Conservation (phyloP, 2,888 invertebrate genomes). For the Bhutanitis thaidina region DNA sequence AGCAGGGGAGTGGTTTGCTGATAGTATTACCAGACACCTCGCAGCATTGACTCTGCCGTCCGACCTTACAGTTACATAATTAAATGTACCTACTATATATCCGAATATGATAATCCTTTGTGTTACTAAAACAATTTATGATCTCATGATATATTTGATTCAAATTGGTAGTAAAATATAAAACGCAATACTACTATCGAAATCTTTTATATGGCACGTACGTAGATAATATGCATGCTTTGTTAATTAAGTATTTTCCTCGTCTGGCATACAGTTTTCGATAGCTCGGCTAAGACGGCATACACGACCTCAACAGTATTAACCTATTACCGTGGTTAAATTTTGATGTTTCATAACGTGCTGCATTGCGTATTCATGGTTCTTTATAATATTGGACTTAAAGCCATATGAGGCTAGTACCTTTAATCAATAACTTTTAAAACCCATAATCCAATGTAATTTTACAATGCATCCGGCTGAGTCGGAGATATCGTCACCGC, state of each 20-base stretch:
- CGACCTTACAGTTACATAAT: no score
- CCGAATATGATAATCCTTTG: no score
- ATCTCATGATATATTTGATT: no score
- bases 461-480: slow-evolving; percentile 14
- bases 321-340: slow-evolving; percentile 4
- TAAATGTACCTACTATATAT: no score
- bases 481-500: slow-evolving; percentile 8
- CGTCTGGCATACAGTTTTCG: slow-evolving; percentile 7
- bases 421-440: slow-evolving; percentile 2
- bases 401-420: neutral
- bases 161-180: no score
- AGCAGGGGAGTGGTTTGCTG: no score
- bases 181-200: neutral
- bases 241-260: slow-evolving; percentile 3
- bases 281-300: slow-evolving; percentile 3
- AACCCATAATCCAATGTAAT: slow-evolving; percentile 9
- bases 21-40: no score
- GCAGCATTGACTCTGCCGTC: no score
- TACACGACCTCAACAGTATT: neutral
- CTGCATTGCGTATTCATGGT: slow-evolving; percentile 12
- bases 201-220: slow-evolving; percentile 13
- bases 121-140: no score
- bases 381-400: neutral
- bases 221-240: neutral
- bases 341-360: slow-evolving; percentile 13